Conservation (phyloP, 2,888 invertebrate genomes). For the Cybosia mesomella region DNA sequence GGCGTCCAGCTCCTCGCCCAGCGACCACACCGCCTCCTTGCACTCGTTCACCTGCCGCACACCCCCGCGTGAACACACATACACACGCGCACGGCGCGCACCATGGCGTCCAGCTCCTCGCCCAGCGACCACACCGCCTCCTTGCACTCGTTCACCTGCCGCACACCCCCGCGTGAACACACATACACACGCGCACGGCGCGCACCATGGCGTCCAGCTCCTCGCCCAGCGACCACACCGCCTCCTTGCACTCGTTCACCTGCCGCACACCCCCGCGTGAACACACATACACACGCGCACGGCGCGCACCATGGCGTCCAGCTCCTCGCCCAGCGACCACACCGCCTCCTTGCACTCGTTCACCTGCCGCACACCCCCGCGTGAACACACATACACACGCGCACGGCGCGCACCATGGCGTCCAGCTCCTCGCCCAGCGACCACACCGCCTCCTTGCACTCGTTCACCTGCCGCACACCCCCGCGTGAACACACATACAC, state of each 20-base stretch:
- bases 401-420: conserved; percentile 98
- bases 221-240: conserved; percentile 94
- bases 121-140: conserved; percentile 94
- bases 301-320: conserved; percentile 98
- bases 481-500: conserved; percentile 71
- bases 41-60: conserved; percentile 93
- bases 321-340: conserved; percentile 95
- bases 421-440: conserved; percentile 97
- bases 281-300: no score
- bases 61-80: conserved; percentile 67
- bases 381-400: no score
- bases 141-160: conserved; percentile 94
- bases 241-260: conserved; percentile 96
- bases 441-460: conserved; percentile 95
- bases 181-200: no score
- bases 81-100: no score
- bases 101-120: conserved; percentile 98
- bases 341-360: conserved; percentile 96
- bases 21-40: conserved; percentile 94
- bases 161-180: conserved; percentile 69
- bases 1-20: conserved; percentile 97
- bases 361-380: conserved; percentile 89
- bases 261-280: conserved; percentile 80
- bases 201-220: conserved; percentile 98
- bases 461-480: conserved; percentile 90